Conservation (phyloP, 2,888 invertebrate species). For the Atrina japonica region DNA sequence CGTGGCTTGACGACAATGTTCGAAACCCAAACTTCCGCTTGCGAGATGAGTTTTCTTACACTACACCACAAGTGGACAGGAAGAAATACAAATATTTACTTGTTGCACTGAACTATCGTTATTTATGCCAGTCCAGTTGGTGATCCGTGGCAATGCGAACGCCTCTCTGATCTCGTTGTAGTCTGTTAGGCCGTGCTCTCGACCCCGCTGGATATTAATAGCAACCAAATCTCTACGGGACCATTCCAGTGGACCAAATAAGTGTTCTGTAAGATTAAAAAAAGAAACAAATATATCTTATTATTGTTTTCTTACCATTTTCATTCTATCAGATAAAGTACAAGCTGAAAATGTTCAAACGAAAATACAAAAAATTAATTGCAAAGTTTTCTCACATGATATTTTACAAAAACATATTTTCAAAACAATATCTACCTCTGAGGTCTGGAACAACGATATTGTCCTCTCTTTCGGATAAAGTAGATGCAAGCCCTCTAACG, state of each 20-base stretch:
- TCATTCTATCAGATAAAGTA: no score
- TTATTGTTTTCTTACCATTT: no score
- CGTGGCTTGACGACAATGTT: no score
- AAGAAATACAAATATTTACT: no score
- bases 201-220: constrained; percentile 97
- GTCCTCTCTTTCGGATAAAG: constrained; percentile 96
- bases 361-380: no score
- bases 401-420: not conserved
- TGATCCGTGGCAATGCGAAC: constrained; percentile 80
- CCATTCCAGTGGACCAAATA: constrained; percentile 95
- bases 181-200: constrained; percentile 92
- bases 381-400: no score
- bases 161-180: constrained; percentile 84
- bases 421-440: constrained; percentile 83
- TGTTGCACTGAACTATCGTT: no score
- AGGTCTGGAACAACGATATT: constrained; percentile 96
- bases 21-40: no score
- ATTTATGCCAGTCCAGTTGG: constrained; percentile 60
- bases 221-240: constrained; percentile 97
- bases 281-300: not conserved
- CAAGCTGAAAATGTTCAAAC: no score
- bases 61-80: no score
- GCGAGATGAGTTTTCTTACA: no score
- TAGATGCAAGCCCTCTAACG: constrained; percentile 96
- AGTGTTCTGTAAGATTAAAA: constrained; percentile 53